phyloP scores from a whole-genome alignment of 2,888 invertebrate genomes.

The Macroteleia sp. region DNA sequence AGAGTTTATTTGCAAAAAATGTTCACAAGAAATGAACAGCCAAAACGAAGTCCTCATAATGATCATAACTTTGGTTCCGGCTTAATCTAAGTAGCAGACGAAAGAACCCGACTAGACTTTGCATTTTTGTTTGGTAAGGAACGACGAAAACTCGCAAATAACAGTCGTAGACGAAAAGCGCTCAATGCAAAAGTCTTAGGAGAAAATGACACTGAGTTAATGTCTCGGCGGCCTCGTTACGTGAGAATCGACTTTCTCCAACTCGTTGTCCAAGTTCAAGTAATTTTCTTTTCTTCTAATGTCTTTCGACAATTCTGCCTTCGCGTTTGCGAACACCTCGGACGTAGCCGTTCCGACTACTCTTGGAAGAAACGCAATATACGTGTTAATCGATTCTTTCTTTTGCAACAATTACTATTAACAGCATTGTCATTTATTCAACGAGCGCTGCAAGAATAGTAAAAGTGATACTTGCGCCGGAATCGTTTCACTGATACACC shows the following conservation, averaged over 20 bases:
- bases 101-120: constrained; percentile 1
- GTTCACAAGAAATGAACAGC: no score
- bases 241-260: constrained; percentile 73
- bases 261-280: constrained; percentile 72
- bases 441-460: constrained; percentile 47
- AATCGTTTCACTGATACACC: constrained; percentile 42
- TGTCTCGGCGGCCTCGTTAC: constrained; percentile 72
- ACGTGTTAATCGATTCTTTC: constrained; percentile 62
- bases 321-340: constrained; percentile 28
- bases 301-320: constrained; percentile 53
- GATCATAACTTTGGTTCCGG: neutral
- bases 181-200: constrained; percentile 47
- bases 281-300: constrained; percentile 61
- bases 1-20: no score
- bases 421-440: constrained; percentile 59
- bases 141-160: constrained; percentile 37
- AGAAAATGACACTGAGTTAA: constrained; percentile 50
- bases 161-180: constrained; percentile 11
- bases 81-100: neutral
- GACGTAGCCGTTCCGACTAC: constrained; percentile 35
- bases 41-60: neutral
- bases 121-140: constrained; percentile 11
- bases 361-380: constrained; percentile 50
- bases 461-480: constrained; percentile 39
- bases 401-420: constrained; percentile 61